These are phyloP conservation scores for Diloba caeruleocephala DNA, from an alignment of 2,888 invertebrate genomes.

Conservation along the genomic window DNA sequence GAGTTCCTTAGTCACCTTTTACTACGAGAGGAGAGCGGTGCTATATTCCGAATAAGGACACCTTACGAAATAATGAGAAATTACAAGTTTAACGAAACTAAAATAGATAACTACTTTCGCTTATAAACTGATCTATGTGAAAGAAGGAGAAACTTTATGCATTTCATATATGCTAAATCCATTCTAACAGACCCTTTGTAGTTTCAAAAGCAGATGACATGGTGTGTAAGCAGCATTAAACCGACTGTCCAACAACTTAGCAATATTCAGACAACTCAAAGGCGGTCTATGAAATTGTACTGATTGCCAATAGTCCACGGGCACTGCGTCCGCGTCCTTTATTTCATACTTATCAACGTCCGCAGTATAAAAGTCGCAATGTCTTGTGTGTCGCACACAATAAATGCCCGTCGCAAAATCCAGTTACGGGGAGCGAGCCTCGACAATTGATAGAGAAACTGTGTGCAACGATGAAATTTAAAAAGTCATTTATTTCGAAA, in stretches of 20 bases:
- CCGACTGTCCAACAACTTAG: conserved; percentile 5
- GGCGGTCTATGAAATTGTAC: conserved; percentile 52
- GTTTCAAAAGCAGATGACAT: conserved; percentile 1
- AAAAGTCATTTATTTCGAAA: conserved; percentile 89
- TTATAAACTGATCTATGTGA: too few relatives aligned
- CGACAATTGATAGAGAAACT: conserved; percentile 89
- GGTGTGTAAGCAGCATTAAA: conserved; percentile 5
- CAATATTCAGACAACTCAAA: conserved; percentile 29
- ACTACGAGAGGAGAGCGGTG: too few relatives aligned
- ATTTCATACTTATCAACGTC: conserved; percentile 67
- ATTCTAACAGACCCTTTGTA: conserved; percentile 18
- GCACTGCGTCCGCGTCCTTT: conserved; percentile 62
- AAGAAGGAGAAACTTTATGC: too few relatives aligned
- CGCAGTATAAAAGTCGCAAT: conserved; percentile 79
- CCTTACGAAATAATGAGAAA: too few relatives aligned
- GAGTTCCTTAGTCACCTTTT: too few relatives aligned
- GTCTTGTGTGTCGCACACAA: conserved; percentile 84
- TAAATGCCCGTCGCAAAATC: conserved; percentile 86
- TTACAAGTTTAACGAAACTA: too few relatives aligned
- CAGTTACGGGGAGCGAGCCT: conserved; percentile 85
- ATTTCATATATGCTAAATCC: too few relatives aligned
- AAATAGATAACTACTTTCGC: too few relatives aligned
- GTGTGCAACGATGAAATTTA: conserved; percentile 89
- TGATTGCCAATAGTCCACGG: conserved; percentile 69
- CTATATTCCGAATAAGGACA: too few relatives aligned